Percentiles rank a stretch among this genome's conserved stretches.
phyloP scores from a whole-genome alignment of 2,113 vertebrate genomes.

The Gavialis gangeticus region DNA sequence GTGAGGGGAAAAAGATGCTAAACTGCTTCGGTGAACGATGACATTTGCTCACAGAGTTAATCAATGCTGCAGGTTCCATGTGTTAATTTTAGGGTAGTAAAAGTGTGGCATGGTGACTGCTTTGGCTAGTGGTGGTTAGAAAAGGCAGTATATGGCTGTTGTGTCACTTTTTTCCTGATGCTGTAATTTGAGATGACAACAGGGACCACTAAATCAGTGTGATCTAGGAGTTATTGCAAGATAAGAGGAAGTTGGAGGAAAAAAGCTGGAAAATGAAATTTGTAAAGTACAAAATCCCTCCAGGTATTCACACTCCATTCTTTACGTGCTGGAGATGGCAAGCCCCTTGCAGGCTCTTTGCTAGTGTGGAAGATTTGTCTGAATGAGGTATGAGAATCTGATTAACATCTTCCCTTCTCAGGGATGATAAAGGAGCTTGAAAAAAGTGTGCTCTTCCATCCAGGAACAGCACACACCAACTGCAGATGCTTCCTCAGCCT shows the following conservation, averaged over 20 bases:
- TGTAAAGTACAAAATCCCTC: constrained; percentile 12
- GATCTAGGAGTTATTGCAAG: background rate
- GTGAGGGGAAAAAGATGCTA: background rate
- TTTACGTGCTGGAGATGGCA: background rate
- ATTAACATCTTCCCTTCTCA: background rate
- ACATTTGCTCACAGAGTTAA: constrained; percentile 16
- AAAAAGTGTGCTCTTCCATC: background rate
- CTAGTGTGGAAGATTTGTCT: background rate
- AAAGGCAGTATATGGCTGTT: background rate
- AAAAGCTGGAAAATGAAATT: background rate
- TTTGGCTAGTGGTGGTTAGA: background rate
- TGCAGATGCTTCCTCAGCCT: no score
- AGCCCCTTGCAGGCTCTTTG: background rate
- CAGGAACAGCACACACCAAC: no score
- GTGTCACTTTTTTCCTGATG: background rate
- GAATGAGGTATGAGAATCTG: background rate
- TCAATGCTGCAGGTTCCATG: background rate
- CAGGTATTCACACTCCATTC: background rate
- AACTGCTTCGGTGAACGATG: background rate
- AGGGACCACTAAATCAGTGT: background rate
- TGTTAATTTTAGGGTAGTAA: constrained; percentile 31
- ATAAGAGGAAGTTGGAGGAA: background rate
- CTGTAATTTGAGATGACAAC: background rate
- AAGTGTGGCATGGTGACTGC: background rate
- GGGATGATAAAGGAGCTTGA: background rate